phyloP scores from a whole-genome alignment of 2,797 vertebrate species.

The Falco biarmicus region DNA sequence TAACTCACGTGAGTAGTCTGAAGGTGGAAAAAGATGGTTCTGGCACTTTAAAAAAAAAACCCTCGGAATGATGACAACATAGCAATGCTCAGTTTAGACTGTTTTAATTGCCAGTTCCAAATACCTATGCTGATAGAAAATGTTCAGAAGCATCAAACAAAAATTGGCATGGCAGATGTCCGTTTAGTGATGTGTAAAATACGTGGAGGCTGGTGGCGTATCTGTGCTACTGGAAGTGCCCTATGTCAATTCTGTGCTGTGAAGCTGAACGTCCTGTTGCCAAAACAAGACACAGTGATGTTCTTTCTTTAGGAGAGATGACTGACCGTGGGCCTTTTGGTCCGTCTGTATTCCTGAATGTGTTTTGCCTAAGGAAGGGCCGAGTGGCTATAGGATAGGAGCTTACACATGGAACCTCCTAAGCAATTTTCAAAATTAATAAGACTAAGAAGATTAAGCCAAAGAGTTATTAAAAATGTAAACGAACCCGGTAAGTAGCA shows the following conservation, averaged over 20 bases:
- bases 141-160: neutral
- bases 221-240: neutral
- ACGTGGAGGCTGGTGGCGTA: neutral
- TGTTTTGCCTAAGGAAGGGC: neutral
- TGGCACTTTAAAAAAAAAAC: neutral
- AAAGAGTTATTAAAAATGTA: conserved; percentile 35
- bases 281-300: accelerated
- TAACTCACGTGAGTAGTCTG: neutral
- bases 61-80: neutral
- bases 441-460: neutral
- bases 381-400: neutral
- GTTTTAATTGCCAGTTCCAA: neutral
- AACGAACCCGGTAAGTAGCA: neutral
- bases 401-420: neutral
- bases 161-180: neutral
- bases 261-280: neutral
- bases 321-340: neutral
- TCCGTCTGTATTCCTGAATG: neutral
- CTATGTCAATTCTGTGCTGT: neutral
- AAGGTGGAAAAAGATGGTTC: neutral
- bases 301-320: neutral
- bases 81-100: neutral
- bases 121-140: neutral
- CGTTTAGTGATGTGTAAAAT: neutral
- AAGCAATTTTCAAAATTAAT: neutral